Base-by-base conservation (phyloP, 1,140 invertebrate genomes). In the Elysia chlorotica region DNA sequence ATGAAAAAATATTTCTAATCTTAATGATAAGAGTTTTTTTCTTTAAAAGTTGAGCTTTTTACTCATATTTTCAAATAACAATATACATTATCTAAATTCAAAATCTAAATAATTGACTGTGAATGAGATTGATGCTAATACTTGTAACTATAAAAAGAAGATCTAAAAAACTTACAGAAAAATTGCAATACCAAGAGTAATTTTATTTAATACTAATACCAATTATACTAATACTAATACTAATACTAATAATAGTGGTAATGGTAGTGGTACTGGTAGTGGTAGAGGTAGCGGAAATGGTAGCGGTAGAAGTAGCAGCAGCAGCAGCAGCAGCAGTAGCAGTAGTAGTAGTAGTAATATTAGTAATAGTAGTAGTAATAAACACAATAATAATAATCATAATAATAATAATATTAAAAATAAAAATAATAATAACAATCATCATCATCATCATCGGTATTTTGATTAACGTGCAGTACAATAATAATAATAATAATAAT, bases 81-180 rank as follows among this genome's bases (percentile, higher is more conserved):
- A n/a, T n/a, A n/a, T n/a, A n/a, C n/a, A n/a, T n/a, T n/a, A n/a
- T n/a, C n/a, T n/a, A n/a, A n/a, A n/a, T n/a, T n/a, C n/a, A n/a
- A n/a, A n/a, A n/a, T n/a, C n/a, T n/a, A n/a, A n/a, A n/a, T n/a
- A n/a, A n/a, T n/a, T n/a, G n/a, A n/a, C n/a, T n/a, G n/a, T n/a
- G n/a, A n/a, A n/a, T n/a, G n/a, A n/a, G n/a, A n/a, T n/a, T n/a
- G n/a, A n/a, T n/a, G n/a, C n/a, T n/a, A n/a, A n/a, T n/a, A n/a
- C n/a, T n/a, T n/a, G n/a, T n/a, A n/a, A n/a, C n/a, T n/a, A n/a
- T n/a, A n/a, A n/a, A n/a, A n/a, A n/a, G n/a, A n/a, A n/a, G n/a
- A n/a, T n/a, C n/a, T n/a, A 74, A 65, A 68, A 59, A 57, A 57
- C 62, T 25, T 17, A 23, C 25, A 57, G 21, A 57, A 6, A 37